These are phyloP conservation scores for Lepidocyrtoides sp. DNA, from an alignment of 2,888 invertebrate genomes.

Conservation along the genomic window DNA sequence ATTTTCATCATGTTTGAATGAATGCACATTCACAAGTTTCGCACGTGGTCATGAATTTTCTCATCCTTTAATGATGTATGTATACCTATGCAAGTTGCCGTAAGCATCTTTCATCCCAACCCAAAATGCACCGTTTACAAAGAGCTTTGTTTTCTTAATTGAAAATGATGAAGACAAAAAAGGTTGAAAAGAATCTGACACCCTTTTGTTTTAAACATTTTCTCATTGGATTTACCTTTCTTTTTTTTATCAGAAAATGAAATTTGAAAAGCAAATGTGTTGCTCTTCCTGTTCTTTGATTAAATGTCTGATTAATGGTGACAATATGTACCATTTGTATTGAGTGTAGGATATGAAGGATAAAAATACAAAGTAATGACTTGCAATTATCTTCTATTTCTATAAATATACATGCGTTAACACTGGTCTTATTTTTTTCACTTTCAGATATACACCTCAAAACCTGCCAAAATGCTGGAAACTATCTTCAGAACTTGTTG, in stretches of 20 bases:
- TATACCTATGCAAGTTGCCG: no score
- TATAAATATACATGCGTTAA: no score
- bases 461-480: constrained; percentile 79
- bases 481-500: constrained; percentile 71
- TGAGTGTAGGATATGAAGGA: background rate
- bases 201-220: constrained; percentile 44
- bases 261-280: constrained; percentile 4
- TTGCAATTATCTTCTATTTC: background rate
- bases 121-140: background rate
- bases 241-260: constrained; percentile 6
- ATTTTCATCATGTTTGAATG: constrained; percentile 1
- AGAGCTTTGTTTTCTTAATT: constrained; percentile 31
- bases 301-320: constrained; percentile 16
- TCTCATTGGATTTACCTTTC: constrained; percentile 15
- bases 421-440: background rate
- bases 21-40: constrained; percentile 40
- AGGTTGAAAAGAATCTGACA: constrained; percentile 9
- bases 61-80: constrained; percentile 4
- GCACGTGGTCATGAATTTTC: constrained; percentile 68
- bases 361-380: background rate
- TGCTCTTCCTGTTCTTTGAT: constrained; percentile 42
- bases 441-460: constrained; percentile 71
- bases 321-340: constrained; percentile 22
- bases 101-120: background rate
- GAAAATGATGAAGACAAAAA: constrained; percentile 13